A percentile compares a stretch with the other conserved stretches of the same genome.
These are phyloP conservation scores for Vireo altiloquus DNA, from an alignment of 2,113 vertebrate genomes.

Conservation along the genomic window DNA sequence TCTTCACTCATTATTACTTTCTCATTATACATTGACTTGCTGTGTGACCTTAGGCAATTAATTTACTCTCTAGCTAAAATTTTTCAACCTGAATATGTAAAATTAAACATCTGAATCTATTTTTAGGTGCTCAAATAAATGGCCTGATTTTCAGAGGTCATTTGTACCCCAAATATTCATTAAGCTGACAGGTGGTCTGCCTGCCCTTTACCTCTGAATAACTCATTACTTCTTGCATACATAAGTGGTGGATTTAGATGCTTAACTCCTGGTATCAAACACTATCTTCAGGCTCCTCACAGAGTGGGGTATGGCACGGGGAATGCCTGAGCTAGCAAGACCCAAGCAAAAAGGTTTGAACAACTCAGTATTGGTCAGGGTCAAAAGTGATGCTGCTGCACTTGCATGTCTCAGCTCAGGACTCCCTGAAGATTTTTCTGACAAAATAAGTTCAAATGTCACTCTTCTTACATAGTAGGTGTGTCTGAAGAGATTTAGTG, in stretches of 20 bases:
- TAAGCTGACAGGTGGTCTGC: slow-evolving; percentile 14
- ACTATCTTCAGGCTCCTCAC: background rate
- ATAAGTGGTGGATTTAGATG: background rate
- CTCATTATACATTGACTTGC: slow-evolving; percentile 66
- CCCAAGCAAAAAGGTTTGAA: background rate
- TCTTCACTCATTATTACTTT: slow-evolving; percentile 61
- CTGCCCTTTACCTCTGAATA: slow-evolving; percentile 35
- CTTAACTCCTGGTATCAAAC: background rate
- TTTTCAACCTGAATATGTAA: slow-evolving; percentile 62
- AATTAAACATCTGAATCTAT: slow-evolving; percentile 56
- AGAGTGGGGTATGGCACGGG: background rate
- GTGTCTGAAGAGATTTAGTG: background rate
- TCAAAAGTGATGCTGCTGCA: background rate
- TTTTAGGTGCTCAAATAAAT: slow-evolving; percentile 44
- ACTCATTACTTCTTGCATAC: background rate
- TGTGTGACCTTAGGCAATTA: slow-evolving; percentile 65
- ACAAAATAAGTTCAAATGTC: background rate
- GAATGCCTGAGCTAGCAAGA: background rate
- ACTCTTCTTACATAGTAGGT: background rate
- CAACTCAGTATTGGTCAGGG: background rate
- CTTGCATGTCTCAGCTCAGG: background rate
- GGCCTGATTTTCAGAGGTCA: slow-evolving; percentile 55
- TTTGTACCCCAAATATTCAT: slow-evolving; percentile 48
- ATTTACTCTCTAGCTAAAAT: slow-evolving; percentile 63
- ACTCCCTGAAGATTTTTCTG: background rate